These are phyloP conservation scores for Andinoacara biseriatus DNA, from an alignment of 2,113 vertebrate genomes.

Conservation along the genomic window DNA sequence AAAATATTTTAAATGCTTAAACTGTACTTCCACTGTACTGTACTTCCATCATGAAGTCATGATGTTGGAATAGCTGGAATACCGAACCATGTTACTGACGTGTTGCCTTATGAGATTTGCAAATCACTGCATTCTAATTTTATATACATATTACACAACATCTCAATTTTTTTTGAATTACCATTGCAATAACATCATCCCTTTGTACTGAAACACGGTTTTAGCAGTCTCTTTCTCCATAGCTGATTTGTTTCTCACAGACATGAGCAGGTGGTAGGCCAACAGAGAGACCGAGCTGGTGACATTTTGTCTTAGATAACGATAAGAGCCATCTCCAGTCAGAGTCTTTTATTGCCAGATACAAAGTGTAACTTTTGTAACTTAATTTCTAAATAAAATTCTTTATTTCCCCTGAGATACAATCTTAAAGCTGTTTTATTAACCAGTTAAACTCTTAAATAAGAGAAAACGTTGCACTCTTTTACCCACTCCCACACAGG, in stretches of 20 bases:
- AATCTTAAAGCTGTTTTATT: background rate
- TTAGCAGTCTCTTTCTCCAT: background rate
- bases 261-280: background rate
- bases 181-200: background rate
- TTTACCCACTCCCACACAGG: constrained; percentile 1
- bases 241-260: constrained; percentile 8
- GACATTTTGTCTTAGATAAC: background rate
- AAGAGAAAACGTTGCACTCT: background rate
- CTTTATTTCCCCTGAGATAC: background rate
- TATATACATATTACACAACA: background rate
- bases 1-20: too few relatives aligned
- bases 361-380: background rate
- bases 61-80: too few relatives aligned
- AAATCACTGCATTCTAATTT: background rate
- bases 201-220: background rate
- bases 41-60: too few relatives aligned
- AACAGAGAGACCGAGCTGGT: background rate
- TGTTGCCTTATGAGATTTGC: background rate
- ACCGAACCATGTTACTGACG: background rate
- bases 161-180: background rate
- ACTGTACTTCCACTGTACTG: too few relatives aligned
- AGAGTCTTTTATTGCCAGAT: too few relatives aligned
- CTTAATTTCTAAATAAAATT: background rate
- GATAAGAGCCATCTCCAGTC: background rate
- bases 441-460: background rate